phyloP scores from a whole-genome alignment of 64 coral and sea anemone species.

The Dendrophyllia cribrosa region DNA sequence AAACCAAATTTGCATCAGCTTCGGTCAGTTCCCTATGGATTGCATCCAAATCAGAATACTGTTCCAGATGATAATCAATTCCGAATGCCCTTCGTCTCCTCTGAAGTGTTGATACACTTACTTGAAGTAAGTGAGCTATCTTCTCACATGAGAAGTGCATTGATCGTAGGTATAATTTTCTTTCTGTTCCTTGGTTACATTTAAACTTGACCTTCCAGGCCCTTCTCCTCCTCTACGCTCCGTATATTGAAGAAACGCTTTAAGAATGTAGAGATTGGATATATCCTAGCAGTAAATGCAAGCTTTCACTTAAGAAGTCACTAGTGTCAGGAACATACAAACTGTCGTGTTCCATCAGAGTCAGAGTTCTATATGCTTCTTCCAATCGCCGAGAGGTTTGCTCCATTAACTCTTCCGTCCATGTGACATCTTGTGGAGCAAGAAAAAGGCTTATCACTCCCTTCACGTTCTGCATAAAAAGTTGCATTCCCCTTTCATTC shows the following conservation, averaged over 20 bases:
- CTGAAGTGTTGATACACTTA: slow-evolving; percentile 75
- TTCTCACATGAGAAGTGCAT: slow-evolving; percentile 79
- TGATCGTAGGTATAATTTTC: slow-evolving; percentile 52
- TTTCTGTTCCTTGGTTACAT: slow-evolving; percentile 49
- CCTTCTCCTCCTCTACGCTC: slow-evolving; percentile 17
- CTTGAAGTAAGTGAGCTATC: slow-evolving; percentile 64
- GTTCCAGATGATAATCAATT: slow-evolving; percentile 53
- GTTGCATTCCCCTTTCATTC: slow-evolving; percentile 8
- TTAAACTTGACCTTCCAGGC: slow-evolving; percentile 38
- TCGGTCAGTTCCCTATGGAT: slow-evolving; percentile 44
- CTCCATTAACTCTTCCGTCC: slow-evolving; percentile 30
- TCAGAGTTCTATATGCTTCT: slow-evolving; percentile 58
- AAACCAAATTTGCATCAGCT: slow-evolving; percentile 23
- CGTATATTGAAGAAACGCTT: background rate
- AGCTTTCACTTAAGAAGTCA: slow-evolving; percentile 5
- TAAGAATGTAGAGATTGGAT: slow-evolving; percentile 6
- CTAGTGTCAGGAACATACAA: background rate
- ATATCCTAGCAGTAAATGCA: background rate
- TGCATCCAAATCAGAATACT: slow-evolving; percentile 67
- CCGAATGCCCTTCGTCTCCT: slow-evolving; percentile 66
- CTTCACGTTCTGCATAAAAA: slow-evolving; percentile 24
- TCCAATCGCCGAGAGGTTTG: slow-evolving; percentile 25
- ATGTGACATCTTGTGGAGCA: slow-evolving; percentile 3
- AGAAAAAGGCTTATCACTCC: background rate
- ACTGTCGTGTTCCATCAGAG: slow-evolving; percentile 38